Percentiles rank a stretch among this genome's conserved stretches.
Conservation (phyloP, 1,140 invertebrate species). For the Aphelinus certus region DNA sequence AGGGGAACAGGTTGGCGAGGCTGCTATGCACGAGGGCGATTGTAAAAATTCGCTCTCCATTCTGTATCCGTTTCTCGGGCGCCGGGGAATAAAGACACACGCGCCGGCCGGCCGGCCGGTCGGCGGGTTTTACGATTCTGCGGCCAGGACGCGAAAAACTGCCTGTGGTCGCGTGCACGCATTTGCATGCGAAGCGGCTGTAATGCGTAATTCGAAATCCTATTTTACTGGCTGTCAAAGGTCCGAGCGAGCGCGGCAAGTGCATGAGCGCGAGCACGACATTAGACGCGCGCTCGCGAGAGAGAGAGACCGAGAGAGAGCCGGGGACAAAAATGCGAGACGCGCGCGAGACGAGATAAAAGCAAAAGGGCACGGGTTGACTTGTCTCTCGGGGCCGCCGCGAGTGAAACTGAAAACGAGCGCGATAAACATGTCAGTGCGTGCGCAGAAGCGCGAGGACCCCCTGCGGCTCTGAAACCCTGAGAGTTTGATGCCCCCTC, state of each 20-base stretch:
- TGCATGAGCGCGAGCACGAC: not conserved
- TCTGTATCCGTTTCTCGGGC: no score
- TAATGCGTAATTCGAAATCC: slow-evolving; percentile 28
- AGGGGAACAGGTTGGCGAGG: no score
- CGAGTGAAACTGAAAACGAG: slow-evolving; percentile 52
- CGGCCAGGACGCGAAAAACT: no score
- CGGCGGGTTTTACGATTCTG: no score
- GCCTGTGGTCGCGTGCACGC: not conserved
- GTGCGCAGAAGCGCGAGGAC: slow-evolving; percentile 49
- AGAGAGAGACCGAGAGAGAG: slow-evolving; percentile 11
- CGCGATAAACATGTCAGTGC: slow-evolving; percentile 59
- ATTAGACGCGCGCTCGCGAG: slow-evolving; percentile 26
- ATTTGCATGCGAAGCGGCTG: slow-evolving; percentile 28
- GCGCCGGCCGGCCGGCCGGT: no score
- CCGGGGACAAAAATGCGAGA: slow-evolving; percentile 9
- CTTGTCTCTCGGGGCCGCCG: not conserved
- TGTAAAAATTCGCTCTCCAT: no score
- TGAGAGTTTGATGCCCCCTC: slow-evolving; percentile 51
- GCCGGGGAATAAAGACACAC: not conserved
- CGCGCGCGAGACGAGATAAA: no score
- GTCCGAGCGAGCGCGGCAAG: slow-evolving; percentile 8
- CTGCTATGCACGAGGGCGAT: no score
- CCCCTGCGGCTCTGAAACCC: slow-evolving; percentile 46
- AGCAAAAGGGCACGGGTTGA: not conserved
- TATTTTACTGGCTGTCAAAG: slow-evolving; percentile 30